Conservation (phyloP, 2,888 invertebrate species). For the Drosophila ochracea region DNA sequence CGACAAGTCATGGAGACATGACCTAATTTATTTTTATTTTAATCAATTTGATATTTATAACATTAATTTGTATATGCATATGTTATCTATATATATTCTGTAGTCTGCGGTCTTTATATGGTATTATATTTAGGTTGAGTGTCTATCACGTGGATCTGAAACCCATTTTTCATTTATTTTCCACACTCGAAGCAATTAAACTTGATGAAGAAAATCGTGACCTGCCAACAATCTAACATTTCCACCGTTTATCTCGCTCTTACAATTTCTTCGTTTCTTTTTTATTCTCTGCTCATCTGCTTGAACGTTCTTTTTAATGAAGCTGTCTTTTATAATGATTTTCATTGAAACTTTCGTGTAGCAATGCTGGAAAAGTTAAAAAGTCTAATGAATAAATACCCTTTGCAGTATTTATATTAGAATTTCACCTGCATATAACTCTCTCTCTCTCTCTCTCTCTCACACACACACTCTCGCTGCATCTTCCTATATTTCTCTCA, state of each 20-base stretch:
- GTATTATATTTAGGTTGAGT: slow-evolving; percentile 13
- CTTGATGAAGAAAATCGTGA: slow-evolving; percentile 32
- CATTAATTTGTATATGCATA: not conserved
- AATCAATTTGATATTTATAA: too few species aligned
- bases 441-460: not conserved
- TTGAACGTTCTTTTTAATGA: slow-evolving; percentile 54
- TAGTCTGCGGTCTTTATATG: not conserved
- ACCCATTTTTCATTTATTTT: slow-evolving; percentile 4
- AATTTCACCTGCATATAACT: not conserved
- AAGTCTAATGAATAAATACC: not conserved
- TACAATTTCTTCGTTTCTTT: not conserved
- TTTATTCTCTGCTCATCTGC: not conserved
- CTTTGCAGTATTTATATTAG: not conserved
- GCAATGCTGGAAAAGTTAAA: not conserved
- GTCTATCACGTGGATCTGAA: slow-evolving; percentile 12
- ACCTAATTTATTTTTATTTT: not conserved
- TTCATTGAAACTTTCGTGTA: slow-evolving; percentile 55
- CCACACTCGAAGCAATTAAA: slow-evolving; percentile 27
- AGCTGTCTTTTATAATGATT: slow-evolving; percentile 44
- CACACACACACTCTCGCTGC: not conserved
- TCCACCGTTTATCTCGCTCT: not conserved
- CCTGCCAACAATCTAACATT: slow-evolving; percentile 13
- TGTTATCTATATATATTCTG: not conserved
- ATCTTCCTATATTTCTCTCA: not conserved
- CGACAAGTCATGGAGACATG: not conserved